phyloP scores from a whole-genome alignment of 1,140 invertebrate species.

The Asbolus verrucosus region DNA sequence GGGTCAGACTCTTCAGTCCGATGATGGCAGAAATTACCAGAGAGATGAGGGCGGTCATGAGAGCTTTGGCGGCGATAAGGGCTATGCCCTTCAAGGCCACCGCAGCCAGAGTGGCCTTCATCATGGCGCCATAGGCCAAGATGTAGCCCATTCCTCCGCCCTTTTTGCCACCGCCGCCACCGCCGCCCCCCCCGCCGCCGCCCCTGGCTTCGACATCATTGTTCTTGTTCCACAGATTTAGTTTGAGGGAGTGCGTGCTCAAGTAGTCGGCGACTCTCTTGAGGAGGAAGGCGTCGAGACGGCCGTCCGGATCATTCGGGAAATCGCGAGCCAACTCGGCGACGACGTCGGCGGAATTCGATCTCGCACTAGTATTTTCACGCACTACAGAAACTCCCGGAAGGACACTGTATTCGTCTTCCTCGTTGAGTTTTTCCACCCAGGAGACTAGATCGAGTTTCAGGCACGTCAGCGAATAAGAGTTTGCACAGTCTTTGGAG shows the following conservation, averaged over 20 bases:
- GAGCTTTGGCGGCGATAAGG: constrained; percentile 82
- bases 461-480: constrained; percentile 80
- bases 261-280: constrained; percentile 79
- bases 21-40: constrained; percentile 81
- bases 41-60: constrained; percentile 85
- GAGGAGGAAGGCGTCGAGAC: constrained; percentile 80
- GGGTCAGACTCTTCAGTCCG: constrained; percentile 77
- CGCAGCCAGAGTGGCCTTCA: constrained; percentile 80
- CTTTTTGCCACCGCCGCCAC: constrained; percentile 68
- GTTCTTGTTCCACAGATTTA: constrained; percentile 77
- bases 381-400: constrained; percentile 80
- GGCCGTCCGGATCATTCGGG: constrained; percentile 79
- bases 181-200: constrained; percentile 65
- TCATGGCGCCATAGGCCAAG: constrained; percentile 72
- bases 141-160: constrained; percentile 71
- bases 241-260: constrained; percentile 77
- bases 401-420: constrained; percentile 73
- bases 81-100: constrained; percentile 81
- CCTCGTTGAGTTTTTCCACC: constrained; percentile 77
- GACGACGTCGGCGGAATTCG: constrained; percentile 75
- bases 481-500: constrained; percentile 74
- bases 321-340: constrained; percentile 78
- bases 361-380: constrained; percentile 70
- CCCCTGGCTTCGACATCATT: constrained; percentile 68
- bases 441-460: constrained; percentile 84